Evolutionary conservation across 64 coral and sea anemone genomes (phyloP), one percentile per base, ranked within the genome.

Genomic region (Stichodactyla helianthus): DNA sequence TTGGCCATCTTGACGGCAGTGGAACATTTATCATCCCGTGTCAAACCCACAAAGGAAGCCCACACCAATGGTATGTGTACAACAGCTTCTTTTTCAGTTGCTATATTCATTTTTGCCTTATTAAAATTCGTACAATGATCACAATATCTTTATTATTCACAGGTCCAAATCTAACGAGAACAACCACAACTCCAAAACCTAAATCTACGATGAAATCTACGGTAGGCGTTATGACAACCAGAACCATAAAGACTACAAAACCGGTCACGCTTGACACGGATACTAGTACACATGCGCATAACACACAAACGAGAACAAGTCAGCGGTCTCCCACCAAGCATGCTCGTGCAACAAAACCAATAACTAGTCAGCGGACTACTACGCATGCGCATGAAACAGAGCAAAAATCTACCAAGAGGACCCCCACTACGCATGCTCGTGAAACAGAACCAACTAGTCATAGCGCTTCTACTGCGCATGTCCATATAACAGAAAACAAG

Each of bases 1-100:
- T 18, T 81, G 51, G 50, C 78, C 15, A 81, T 81, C 50, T 81
- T 81, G 78, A 81, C 78, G 9, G 78, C 78, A 81, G 52, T 81
- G 6, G 78, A 54, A 22, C 16, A 81, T 54, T 81, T 81, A 28
- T 52, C 78, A 12, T 20, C 4, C 14, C 16, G 19, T 20, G 8
- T 54, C 44, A 20, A 81, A 52, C 31, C 50, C 5, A 52, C 78
- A 52, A 51, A 81, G 20, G 20, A 19, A 52, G 12, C 78, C 78
- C 35, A 51, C 11, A 81, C 78, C n/a, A 16, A 81, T 5, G 19
- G 52, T 74, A 71, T 28, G 68, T 28, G 12, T 71, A 31, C 25
- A 8, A 20, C 19, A 50, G 9, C 28, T 79, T 52, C 0, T 44
- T 10, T 28, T 50, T 68, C 9, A 50, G 9, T 50, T n/a, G 28